Percentiles rank a stretch among this genome's conserved stretches.
Conservation (phyloP, 2,797 vertebrate genomes). For the Clarias pachynema region DNA sequence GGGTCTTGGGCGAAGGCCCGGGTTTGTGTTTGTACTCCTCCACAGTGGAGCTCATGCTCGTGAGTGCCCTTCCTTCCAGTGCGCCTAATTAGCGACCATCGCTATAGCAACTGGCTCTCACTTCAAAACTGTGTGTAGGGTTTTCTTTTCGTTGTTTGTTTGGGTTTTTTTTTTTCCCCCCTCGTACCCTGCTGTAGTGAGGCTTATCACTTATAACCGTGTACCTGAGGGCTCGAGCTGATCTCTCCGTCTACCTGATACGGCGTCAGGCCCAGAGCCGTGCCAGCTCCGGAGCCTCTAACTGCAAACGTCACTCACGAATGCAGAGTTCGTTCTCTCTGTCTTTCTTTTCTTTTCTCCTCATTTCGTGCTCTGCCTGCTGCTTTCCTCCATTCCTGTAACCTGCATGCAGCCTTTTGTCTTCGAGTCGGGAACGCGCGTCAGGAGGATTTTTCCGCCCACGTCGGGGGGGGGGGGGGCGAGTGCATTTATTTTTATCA, state of each 20-base stretch:
- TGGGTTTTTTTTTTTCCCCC: slow-evolving; percentile 63
- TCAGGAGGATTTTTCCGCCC: neutral
- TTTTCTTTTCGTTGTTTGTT: slow-evolving; percentile 58
- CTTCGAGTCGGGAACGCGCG: neutral
- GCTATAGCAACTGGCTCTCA: slow-evolving; percentile 86
- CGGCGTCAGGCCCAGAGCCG: neutral
- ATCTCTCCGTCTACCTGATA: slow-evolving; percentile 82
- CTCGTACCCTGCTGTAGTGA: neutral
- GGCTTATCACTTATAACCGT: slow-evolving; percentile 16
- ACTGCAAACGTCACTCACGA: neutral
- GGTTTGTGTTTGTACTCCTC: slow-evolving; percentile 35
- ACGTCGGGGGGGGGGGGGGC: slow-evolving; percentile 4
- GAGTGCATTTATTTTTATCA: slow-evolving; percentile 25
- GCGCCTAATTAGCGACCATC: slow-evolving; percentile 88
- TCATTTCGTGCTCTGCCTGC: neutral
- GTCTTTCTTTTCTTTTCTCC: neutral
- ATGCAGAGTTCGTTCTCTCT: neutral
- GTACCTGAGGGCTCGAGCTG: slow-evolving; percentile 74
- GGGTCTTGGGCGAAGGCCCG: slow-evolving; percentile 33
- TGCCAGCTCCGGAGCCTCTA: neutral
- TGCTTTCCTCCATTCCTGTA: neutral
- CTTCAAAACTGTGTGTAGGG: slow-evolving; percentile 84
- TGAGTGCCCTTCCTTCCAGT: slow-evolving; percentile 81
- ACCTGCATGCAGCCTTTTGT: slow-evolving; percentile 23
- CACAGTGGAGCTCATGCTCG: slow-evolving; percentile 60